Percentiles rank a stretch among this genome's conserved stretches.
Evolutionary conservation across 2,888 invertebrate genomes (phyloP).

Genomic region (Abrostola triplasia): DNA sequence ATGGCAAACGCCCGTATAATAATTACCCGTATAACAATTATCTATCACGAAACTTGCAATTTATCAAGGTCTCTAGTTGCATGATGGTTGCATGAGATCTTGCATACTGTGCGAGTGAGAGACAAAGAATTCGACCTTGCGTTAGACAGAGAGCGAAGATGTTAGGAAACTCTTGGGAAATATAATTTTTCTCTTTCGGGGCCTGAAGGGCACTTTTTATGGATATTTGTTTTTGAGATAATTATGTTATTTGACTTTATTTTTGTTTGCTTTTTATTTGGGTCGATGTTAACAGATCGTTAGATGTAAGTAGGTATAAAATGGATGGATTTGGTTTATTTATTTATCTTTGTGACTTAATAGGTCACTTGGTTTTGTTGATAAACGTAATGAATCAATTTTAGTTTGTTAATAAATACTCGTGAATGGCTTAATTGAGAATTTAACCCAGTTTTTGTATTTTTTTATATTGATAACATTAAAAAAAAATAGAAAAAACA

Average conservation of each 20-base stretch:
- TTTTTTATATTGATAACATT: neutral
- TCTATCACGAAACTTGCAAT: slow-evolving; percentile 88
- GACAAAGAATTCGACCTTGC: slow-evolving; percentile 75
- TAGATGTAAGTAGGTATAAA: slow-evolving; percentile 37
- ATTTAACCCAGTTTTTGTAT: slow-evolving; percentile 2
- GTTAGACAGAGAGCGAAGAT: slow-evolving; percentile 76
- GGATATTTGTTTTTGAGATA: slow-evolving; percentile 73
- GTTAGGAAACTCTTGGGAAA: slow-evolving; percentile 87
- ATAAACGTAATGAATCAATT: slow-evolving; percentile 30
- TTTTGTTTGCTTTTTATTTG: slow-evolving; percentile 74
- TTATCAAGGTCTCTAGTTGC: slow-evolving; percentile 79
- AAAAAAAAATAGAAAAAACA: neutral
- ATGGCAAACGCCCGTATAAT: slow-evolving; percentile 76
- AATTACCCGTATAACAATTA: slow-evolving; percentile 85
- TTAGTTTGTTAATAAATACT: slow-evolving; percentile 4
- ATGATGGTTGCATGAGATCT: slow-evolving; percentile 84
- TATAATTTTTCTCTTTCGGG: slow-evolving; percentile 85
- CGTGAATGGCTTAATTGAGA: neutral
- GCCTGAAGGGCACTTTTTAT: slow-evolving; percentile 85
- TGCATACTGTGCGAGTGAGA: slow-evolving; percentile 84
- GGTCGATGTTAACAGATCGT: slow-evolving; percentile 75
- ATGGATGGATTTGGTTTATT: slow-evolving; percentile 39
- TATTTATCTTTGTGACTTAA: slow-evolving; percentile 50
- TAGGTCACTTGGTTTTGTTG: slow-evolving; percentile 45
- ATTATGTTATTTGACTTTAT: slow-evolving; percentile 62